A percentile compares a stretch with the other conserved stretches of the same genome.
Evolutionary conservation across 2,797 vertebrate genomes (phyloP).

Genomic region (Pampus argenteus): DNA sequence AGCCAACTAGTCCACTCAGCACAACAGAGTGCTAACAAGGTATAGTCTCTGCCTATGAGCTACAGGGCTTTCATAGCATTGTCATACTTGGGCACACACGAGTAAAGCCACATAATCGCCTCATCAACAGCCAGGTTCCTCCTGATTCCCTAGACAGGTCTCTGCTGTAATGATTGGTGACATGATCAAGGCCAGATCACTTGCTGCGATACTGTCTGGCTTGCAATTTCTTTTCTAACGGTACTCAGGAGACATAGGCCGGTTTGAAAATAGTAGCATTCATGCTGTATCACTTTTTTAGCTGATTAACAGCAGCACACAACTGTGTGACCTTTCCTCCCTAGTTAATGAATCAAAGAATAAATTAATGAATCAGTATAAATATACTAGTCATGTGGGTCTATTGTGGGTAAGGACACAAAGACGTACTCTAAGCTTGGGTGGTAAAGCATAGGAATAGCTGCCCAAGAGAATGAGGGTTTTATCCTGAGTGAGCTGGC

Average conservation of each 20-base stretch:
- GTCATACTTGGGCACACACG: conserved; percentile 76
- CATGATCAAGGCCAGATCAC: conserved; percentile 80
- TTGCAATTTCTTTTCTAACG: conserved; percentile 71
- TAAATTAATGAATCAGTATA: conserved; percentile 7
- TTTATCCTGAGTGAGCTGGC: conserved; percentile 34
- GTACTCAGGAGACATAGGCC: conserved; percentile 63
- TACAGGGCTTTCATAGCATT: conserved; percentile 64
- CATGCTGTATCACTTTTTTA: conserved; percentile 50
- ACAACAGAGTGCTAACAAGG: conserved; percentile 81
- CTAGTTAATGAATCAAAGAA: conserved; percentile 30
- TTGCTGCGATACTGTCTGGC: conserved; percentile 72
- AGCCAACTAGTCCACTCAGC: conserved; percentile 74
- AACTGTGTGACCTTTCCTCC: not conserved
- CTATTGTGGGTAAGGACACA: too few relatives aligned
- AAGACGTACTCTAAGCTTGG: conserved; percentile 28
- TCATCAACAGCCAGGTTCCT: conserved; percentile 81
- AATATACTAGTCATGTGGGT: conserved; percentile 14
- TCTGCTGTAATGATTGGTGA: conserved; percentile 79
- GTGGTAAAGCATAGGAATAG: conserved; percentile 30
- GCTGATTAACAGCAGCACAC: conserved; percentile 13
- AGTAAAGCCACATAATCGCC: conserved; percentile 82
- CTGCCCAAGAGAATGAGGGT: conserved; percentile 3
- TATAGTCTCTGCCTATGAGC: conserved; percentile 69
- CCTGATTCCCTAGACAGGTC: conserved; percentile 71
- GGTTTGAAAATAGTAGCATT: conserved; percentile 65